Conservation (phyloP, 2,888 invertebrate species). For the Elgonia sp. region DNA sequence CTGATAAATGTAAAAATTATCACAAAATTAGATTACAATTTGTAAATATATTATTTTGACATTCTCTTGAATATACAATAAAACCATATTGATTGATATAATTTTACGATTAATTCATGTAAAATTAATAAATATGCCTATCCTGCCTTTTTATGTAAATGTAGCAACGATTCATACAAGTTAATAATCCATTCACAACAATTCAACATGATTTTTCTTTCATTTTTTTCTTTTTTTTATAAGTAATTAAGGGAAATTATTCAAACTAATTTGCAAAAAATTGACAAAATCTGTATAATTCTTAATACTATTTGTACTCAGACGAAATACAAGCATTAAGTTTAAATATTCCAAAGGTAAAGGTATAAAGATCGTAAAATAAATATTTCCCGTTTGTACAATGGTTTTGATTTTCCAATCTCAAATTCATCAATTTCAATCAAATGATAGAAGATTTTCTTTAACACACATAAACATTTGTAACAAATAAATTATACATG, state of each 20-base stretch:
- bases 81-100: neutral
- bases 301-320: constrained; percentile 48
- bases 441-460: constrained; percentile 22
- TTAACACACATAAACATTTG: constrained; percentile 17
- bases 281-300: constrained; percentile 5
- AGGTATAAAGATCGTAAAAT: constrained; percentile 10
- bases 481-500: constrained; percentile 38
- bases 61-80: constrained; percentile 21
- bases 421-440: neutral
- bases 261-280: neutral
- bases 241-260: neutral
- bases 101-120: neutral
- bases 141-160: constrained; percentile 4
- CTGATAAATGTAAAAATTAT: too few relatives aligned
- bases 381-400: constrained; percentile 24
- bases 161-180: constrained; percentile 3
- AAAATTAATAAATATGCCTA: constrained; percentile 16
- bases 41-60: neutral
- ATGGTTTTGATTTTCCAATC: constrained; percentile 17
- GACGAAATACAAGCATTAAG: constrained; percentile 19
- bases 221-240: neutral
- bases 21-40: too few relatives aligned
- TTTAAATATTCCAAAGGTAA: constrained; percentile 5
- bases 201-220: neutral
- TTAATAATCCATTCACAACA: constrained; percentile 6